Conservation (phyloP, 2,888 invertebrate genomes). For the Limnephilus rhombicus region DNA sequence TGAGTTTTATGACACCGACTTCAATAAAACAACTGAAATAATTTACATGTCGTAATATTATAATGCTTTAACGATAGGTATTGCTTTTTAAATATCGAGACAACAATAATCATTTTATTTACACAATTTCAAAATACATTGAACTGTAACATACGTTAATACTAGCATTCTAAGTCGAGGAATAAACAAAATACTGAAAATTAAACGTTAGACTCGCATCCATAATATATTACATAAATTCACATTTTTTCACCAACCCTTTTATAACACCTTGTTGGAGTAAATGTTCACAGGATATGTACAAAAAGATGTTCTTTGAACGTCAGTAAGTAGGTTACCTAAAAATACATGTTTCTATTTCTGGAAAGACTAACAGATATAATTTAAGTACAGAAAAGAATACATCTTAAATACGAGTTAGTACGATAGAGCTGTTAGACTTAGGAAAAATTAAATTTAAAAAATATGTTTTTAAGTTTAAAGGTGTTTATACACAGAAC, state of each 20-base stretch:
- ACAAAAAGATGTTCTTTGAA: background rate
- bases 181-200: background rate
- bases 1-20: background rate
- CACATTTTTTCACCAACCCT: background rate
- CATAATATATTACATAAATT: background rate
- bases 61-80: background rate
- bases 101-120: background rate
- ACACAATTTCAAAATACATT: background rate
- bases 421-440: no score
- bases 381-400: background rate
- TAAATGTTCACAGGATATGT: background rate
- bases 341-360: background rate
- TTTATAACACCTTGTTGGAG: background rate
- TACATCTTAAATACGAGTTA: no score
- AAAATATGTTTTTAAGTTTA: no score
- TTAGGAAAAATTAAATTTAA: background rate
- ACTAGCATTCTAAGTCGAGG: background rate
- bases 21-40: background rate
- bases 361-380: background rate
- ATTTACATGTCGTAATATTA: background rate
- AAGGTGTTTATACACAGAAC: no score
- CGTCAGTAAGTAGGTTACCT: background rate
- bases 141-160: background rate
- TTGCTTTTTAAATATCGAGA: background rate
- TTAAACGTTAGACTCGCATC: background rate